These are phyloP conservation scores for Tricholaema leucomelas DNA, from an alignment of 2,113 vertebrate species.

Conservation along the genomic window DNA sequence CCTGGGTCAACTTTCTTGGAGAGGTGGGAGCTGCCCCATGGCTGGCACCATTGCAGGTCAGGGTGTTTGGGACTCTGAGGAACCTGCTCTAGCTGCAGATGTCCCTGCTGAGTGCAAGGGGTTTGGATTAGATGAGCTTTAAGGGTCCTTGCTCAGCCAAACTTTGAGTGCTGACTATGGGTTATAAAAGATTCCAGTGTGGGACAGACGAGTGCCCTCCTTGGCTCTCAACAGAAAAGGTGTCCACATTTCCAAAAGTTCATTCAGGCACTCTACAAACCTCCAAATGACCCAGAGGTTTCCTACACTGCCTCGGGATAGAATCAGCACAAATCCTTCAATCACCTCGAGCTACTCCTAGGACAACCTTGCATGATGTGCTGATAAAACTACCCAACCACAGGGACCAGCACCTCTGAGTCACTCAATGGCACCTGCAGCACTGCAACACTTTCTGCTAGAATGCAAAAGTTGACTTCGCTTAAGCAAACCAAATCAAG, in stretches of 20 bases:
- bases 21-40: no score
- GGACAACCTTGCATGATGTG: neutral
- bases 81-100: no score
- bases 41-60: no score
- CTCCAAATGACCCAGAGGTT: neutral
- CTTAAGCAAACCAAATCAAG: neutral
- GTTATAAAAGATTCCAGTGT: neutral
- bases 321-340: neutral
- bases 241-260: neutral
- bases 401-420: neutral
- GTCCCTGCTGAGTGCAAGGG: no score
- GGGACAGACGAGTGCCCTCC: neutral
- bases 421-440: neutral
- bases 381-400: neutral
- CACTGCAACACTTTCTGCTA: neutral
- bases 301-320: neutral
- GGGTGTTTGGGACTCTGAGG: no score
- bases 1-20: no score
- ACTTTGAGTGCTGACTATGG: neutral
- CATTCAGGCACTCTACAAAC: neutral
- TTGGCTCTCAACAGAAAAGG: neutral
- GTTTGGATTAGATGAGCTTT: no score
- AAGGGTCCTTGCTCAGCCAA: no score
- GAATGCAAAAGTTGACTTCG: neutral
- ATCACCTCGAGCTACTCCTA: neutral